phyloP scores from a whole-genome alignment of 1,140 invertebrate species.

The Zaprionus taronus region DNA sequence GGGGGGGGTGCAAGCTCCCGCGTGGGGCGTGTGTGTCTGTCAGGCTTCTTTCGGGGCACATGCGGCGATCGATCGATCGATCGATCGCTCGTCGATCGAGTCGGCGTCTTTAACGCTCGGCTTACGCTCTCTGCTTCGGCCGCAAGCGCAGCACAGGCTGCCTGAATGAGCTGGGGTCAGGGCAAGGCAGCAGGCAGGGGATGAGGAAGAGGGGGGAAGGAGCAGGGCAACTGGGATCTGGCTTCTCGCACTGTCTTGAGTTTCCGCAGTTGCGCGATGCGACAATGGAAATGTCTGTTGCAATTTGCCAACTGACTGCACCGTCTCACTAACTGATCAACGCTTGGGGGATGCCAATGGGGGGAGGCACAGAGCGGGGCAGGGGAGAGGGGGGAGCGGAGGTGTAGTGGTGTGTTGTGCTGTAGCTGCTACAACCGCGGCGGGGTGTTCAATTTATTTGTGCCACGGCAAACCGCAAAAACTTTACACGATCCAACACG shows the following conservation, averaged over 20 bases:
- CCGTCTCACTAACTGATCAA: slow-evolving; percentile 37
- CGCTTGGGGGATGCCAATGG: background rate
- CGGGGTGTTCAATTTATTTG: slow-evolving; percentile 64
- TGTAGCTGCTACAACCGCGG: slow-evolving; percentile 32
- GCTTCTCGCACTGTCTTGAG: slow-evolving; percentile 49
- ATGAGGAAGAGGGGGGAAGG: too few relatives aligned
- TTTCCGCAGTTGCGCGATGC: slow-evolving; percentile 40
- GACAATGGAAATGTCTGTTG: slow-evolving; percentile 77
- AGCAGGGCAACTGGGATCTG: slow-evolving; percentile 31
- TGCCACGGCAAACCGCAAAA: slow-evolving; percentile 70
- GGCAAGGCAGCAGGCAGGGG: background rate
- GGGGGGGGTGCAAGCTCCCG: too few relatives aligned
- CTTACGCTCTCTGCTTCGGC: slow-evolving; percentile 15
- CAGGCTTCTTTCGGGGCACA: slow-evolving; percentile 60
- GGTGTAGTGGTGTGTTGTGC: background rate
- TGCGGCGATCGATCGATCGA: slow-evolving; percentile 12
- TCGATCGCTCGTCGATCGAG: slow-evolving; percentile 1
- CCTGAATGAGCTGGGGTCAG: background rate
- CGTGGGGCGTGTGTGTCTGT: slow-evolving; percentile 36
- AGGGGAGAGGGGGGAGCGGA: background rate
- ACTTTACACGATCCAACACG: slow-evolving; percentile 60
- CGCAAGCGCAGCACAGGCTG: slow-evolving; percentile 1
- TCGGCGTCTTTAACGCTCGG: slow-evolving; percentile 64
- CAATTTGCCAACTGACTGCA: slow-evolving; percentile 80
- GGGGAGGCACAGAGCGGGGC: background rate